phyloP scores from a whole-genome alignment of 1,140 invertebrate genomes.

The Drosophila sechellia region DNA sequence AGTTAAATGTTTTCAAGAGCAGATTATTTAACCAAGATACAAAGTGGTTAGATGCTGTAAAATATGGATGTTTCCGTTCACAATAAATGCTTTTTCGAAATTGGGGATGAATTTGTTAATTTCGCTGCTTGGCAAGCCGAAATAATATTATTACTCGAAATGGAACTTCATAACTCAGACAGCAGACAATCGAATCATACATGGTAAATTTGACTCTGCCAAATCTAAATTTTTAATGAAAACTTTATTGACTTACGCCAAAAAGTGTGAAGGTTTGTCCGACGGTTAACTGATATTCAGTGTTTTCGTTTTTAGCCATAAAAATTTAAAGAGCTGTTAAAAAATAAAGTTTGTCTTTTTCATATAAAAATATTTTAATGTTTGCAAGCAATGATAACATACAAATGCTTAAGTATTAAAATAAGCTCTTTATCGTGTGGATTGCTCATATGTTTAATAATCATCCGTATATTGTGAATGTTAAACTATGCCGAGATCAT shows the following conservation, averaged over 20 bases:
- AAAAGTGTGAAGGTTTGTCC: not conserved
- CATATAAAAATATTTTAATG: no score
- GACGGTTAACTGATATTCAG: not conserved
- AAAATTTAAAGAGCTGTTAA: not conserved
- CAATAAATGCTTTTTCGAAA: not conserved
- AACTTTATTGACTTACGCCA: not conserved
- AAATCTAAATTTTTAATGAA: conserved; percentile 14
- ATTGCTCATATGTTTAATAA: no score
- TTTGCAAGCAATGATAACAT: no score
- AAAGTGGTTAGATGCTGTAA: conserved; percentile 11
- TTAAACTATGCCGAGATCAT: no score
- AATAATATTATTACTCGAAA: conserved; percentile 64
- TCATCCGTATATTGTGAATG: no score
- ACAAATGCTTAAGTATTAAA: no score
- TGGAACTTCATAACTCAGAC: conserved; percentile 37
- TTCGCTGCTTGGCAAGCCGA: conserved; percentile 55
- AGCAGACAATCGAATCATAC: conserved; percentile 50
- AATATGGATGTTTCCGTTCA: not conserved
- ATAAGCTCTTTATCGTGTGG: no score
- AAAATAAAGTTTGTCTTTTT: no score
- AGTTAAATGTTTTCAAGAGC: not conserved
- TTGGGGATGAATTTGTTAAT: conserved; percentile 63
- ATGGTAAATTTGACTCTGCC: conserved; percentile 34
- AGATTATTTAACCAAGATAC: not conserved
- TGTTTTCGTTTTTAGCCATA: no score